phyloP scores from a whole-genome alignment of 2,888 invertebrate species.

The Anoplius nigerrimus region DNA sequence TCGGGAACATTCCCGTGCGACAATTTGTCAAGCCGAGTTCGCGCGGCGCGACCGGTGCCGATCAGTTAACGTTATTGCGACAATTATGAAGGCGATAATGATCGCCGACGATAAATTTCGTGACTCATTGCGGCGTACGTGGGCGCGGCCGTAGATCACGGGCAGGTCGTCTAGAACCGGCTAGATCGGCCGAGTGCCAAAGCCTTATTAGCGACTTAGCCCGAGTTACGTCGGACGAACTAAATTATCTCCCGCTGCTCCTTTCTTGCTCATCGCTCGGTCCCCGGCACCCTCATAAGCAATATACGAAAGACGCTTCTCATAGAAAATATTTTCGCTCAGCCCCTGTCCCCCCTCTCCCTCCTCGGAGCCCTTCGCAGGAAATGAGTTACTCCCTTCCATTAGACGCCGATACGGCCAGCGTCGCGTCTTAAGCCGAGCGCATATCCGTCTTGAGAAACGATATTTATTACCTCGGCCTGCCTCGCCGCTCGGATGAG shows the following conservation, averaged over 20 bases:
- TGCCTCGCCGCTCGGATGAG: too few species aligned
- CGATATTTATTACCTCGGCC: neutral
- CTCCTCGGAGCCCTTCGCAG: conserved; percentile 30
- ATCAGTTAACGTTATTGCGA: neutral
- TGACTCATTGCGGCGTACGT: conserved; percentile 22
- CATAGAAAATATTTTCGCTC: conserved; percentile 43
- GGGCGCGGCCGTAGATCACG: conserved; percentile 46
- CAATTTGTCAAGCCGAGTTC: too few species aligned
- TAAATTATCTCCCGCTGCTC: conserved; percentile 47
- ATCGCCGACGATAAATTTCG: conserved; percentile 36
- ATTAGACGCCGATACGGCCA: conserved; percentile 37
- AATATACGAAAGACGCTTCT: conserved; percentile 39
- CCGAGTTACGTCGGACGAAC: conserved; percentile 53
- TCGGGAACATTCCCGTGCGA: too few species aligned
- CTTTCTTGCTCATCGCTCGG: conserved; percentile 44
- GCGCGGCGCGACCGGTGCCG: too few species aligned
- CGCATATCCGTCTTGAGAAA: conserved; percentile 1
- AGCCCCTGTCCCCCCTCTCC: conserved; percentile 19
- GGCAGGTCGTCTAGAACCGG: conserved; percentile 37
- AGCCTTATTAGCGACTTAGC: conserved; percentile 61
- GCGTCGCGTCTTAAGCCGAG: conserved; percentile 1
- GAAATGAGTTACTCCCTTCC: conserved; percentile 46
- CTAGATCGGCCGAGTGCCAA: conserved; percentile 55
- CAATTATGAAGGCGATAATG: conserved; percentile 1
- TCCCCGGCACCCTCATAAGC: conserved; percentile 38